Conservation (phyloP, 2,113 vertebrate species). For the Scomber scombrus region DNA sequence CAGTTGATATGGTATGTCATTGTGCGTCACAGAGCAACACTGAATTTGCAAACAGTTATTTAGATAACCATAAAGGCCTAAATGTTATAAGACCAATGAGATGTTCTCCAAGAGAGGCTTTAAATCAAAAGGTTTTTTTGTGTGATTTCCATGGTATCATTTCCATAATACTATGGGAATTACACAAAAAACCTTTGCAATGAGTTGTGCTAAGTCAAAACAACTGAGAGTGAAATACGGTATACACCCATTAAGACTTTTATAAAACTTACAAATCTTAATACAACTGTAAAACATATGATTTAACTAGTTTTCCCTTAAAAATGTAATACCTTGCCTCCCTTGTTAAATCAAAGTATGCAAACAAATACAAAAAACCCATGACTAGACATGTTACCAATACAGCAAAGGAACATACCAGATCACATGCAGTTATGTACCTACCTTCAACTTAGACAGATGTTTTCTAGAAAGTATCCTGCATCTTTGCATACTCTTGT, state of each 20-base stretch:
- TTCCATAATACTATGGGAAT: background rate
- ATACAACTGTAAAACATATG: background rate
- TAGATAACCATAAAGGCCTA: background rate
- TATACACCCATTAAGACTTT: background rate
- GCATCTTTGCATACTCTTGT: slow-evolving; percentile 38
- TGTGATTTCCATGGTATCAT: too few species aligned
- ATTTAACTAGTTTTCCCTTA: background rate
- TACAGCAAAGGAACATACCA: background rate
- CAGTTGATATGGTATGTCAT: slow-evolving; percentile 12
- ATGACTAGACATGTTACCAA: background rate
- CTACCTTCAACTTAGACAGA: slow-evolving; percentile 59
- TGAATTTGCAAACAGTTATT: background rate
- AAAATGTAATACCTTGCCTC: background rate
- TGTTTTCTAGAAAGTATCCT: slow-evolving; percentile 26
- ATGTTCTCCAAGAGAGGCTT: background rate
- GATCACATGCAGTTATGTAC: slow-evolving; percentile 45
- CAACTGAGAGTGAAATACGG: background rate
- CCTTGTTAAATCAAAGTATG: background rate
- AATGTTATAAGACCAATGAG: background rate
- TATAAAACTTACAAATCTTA: background rate
- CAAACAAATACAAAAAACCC: background rate
- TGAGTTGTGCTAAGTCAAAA: background rate
- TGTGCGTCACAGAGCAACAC: slow-evolving; percentile 9
- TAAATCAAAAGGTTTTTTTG: background rate
- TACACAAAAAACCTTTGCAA: too few species aligned